Base-by-base conservation (phyloP, 2,888 invertebrate genomes). In the Eupithecia inturbata region DNA sequence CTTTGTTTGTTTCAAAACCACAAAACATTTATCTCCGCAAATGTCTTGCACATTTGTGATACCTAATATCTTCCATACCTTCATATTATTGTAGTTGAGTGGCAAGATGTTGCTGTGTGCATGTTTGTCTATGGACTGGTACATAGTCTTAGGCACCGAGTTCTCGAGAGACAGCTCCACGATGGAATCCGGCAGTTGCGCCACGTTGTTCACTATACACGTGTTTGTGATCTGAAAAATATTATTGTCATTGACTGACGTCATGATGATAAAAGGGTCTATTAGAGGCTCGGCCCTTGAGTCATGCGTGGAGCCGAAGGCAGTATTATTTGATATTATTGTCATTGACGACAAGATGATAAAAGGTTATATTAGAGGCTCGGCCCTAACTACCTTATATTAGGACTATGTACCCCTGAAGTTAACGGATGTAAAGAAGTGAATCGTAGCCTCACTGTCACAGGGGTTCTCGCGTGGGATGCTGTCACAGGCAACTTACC, bases 131-230 rank as follows among this genome's bases (percentile, higher is more conserved):
- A 92, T 89, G 0, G 89, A 82, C 68, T 93, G 94, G 83, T 67
- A 95, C 79, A 94, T 87, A 0, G 92, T 89, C 84, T 95, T 95
- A 6, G 93, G 91, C 36, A 92, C 92, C 0, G 93, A 89, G 77
- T 87, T 91, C 78, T 94, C 95, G 33, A 95, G 80, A 0, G 95
- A 94, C 2, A 95, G 79, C 80, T 95, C 95, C 12, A 95, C 95
- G 67, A 95, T 91, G 0, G 95, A 92, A 77, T 95, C 95, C 0
- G 95, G 95, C 1, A 95, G 84, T 0, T 90, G 87, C 0, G 90
- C 86, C 53, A 89, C 93, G 75, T 91, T 93, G 82, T 93, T 94
- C 22, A 94, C 94, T 79, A 94, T 93, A 77, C 94, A 94, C 0
- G 92, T 91, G 77, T 88, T 92, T 4, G 91, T 88, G 87, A 95